Conservation (phyloP, 2,888 invertebrate genomes). For the Xanthia togata region DNA sequence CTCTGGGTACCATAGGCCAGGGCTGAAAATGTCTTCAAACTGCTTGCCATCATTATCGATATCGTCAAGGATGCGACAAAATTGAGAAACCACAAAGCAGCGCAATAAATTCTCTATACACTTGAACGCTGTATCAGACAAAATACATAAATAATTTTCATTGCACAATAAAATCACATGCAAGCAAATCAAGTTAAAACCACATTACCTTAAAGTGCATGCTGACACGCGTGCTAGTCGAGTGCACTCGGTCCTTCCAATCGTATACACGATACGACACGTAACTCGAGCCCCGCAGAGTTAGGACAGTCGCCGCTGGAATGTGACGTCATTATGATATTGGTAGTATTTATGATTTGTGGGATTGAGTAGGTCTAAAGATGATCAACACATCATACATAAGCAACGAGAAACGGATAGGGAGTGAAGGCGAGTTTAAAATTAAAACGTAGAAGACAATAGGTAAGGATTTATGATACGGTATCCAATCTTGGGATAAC, state of each 20-base stretch:
- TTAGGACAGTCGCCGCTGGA: slow-evolving; percentile 96
- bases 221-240: slow-evolving; percentile 96
- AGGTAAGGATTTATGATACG: too few species aligned
- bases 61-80: neutral
- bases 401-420: neutral
- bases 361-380: too few species aligned
- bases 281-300: slow-evolving; percentile 97
- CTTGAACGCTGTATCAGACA: neutral
- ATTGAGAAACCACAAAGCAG: neutral
- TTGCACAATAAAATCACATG: slow-evolving; percentile 34
- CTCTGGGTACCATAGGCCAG: neutral
- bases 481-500: too few species aligned
- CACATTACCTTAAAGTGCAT: slow-evolving; percentile 94
- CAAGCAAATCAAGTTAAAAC: slow-evolving; percentile 45
- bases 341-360: slow-evolving; percentile 70
- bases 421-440: neutral
- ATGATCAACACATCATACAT: too few species aligned
- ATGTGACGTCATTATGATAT: slow-evolving; percentile 41
- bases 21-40: neutral
- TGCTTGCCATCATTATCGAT: neutral
- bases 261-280: slow-evolving; percentile 98
- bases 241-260: slow-evolving; percentile 97
- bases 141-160: slow-evolving; percentile 14
- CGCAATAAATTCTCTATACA: neutral
- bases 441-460: neutral